phyloP scores from a whole-genome alignment of 2,888 invertebrate genomes.

The Dryadula phaetusa region DNA sequence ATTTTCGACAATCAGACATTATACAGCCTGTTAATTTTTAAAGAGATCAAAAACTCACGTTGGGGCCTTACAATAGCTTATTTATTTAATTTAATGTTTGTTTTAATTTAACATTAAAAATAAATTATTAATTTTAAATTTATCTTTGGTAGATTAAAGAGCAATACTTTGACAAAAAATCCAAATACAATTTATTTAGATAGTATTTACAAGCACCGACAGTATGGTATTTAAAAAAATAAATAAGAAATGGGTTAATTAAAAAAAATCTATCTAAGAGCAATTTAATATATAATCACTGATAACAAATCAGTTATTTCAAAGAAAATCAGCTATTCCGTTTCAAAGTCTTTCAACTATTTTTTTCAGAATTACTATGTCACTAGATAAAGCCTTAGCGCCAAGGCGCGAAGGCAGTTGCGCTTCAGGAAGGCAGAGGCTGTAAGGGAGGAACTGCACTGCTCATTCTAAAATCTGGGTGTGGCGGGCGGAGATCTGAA shows the following conservation, averaged over 20 bases:
- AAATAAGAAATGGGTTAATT: not conserved
- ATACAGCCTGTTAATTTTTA: slow-evolving; percentile 26
- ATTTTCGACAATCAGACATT: slow-evolving; percentile 21
- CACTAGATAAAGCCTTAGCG: slow-evolving; percentile 65
- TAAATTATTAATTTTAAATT: slow-evolving; percentile 23
- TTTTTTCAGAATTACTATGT: not conserved
- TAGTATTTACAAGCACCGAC: slow-evolving; percentile 7
- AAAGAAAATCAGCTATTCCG: not conserved
- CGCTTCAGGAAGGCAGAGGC: slow-evolving; percentile 77
- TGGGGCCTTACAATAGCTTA: slow-evolving; percentile 20
- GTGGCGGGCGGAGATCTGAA: slow-evolving; percentile 68
- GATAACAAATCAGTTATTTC: not conserved
- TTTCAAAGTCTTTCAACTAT: slow-evolving; percentile 2
- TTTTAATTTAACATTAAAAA: slow-evolving; percentile 16
- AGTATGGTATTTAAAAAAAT: not conserved
- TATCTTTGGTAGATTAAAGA: slow-evolving; percentile 24
- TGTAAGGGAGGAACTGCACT: slow-evolving; percentile 69
- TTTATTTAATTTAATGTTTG: slow-evolving; percentile 15
- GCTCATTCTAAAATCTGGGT: slow-evolving; percentile 72
- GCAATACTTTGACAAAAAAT: not conserved
- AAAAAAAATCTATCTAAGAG: not conserved
- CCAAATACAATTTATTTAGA: not conserved
- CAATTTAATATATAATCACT: not conserved
- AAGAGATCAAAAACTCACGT: slow-evolving; percentile 48
- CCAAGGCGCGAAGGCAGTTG: slow-evolving; percentile 81